Base-by-base conservation (phyloP, 2,797 vertebrate genomes). In the Pangasius sanitwongsei region DNA sequence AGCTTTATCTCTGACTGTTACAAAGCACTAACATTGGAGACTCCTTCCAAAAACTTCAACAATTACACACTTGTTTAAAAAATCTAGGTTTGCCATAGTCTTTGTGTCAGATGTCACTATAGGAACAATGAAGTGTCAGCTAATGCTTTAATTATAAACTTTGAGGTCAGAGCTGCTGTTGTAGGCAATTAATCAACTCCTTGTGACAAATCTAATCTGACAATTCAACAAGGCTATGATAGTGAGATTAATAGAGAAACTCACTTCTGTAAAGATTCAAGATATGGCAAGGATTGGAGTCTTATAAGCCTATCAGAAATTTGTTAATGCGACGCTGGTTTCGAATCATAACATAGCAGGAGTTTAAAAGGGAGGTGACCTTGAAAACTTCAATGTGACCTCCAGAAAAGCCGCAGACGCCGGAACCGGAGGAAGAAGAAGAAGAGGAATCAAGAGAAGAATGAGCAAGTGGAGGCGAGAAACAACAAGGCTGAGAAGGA, bases 341-440 rank as follows among this genome's bases (percentile, higher is more conserved):
- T 41, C 13, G 2, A 41, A 41, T 41, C 55, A 13, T 82, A 55
- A 16, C 6, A 3, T 31, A 11, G 75, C 23, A 55, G 48, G 3
- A 3, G 8, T 81, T 81, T 34, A 4, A 37, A 23, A 57, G 4
- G 8, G 28, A 57, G 8, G n/a, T 37, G 77, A 80, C 53, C 7
- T 57, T 34, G 7, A 16, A 13, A 34, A 70, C 25, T 16, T 20
- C 9, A 18, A n/a, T 25, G 16, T 65, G 44, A 41, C 53, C 57
- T 70, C 20, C 90, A 98, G 97, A 98, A 98, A 96, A 98, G 97
- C 92, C 97, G 97, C 70, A 95, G 95, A 20, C 97, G 97, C 59
- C 92, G 97, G 86, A 99, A 98, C 93, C 96, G 97, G 92, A 97
- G 96, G 89, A 96, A 96, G 93, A 96, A 96, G 92, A 96, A 97